These are phyloP conservation scores for Gavia stellata DNA, from an alignment of 2,113 vertebrate genomes.

Conservation along the genomic window DNA sequence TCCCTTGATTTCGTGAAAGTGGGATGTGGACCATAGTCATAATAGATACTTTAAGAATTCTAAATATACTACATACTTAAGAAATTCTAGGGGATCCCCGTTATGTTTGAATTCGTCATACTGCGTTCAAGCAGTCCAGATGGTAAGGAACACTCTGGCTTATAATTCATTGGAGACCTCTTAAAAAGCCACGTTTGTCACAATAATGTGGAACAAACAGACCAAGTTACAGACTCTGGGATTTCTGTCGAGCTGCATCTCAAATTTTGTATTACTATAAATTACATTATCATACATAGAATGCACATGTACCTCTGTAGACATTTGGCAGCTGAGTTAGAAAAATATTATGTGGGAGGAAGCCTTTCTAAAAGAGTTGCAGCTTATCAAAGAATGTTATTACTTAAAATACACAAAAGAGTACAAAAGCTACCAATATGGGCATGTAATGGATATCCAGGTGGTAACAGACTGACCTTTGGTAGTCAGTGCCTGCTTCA, in stretches of 20 bases:
- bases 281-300: neutral
- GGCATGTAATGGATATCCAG: neutral
- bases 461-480: neutral
- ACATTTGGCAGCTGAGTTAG: neutral
- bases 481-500: neutral
- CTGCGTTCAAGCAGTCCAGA: neutral
- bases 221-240: neutral
- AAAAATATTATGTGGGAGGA: neutral
- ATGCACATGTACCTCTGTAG: neutral
- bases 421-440: neutral
- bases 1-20: neutral
- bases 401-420: neutral
- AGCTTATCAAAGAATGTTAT: neutral
- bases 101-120: neutral
- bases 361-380: neutral
- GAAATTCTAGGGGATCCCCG: neutral
- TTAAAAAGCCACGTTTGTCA: neutral
- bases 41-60: too few relatives aligned
- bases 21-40: neutral
- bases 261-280: neutral
- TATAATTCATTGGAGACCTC: neutral
- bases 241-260: neutral
- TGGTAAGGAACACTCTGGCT: neutral
- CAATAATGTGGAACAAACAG: neutral
- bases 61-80: too few relatives aligned